Conservation (phyloP, 2,797 vertebrate genomes). For the Gymnoscopelus braueri region DNA sequence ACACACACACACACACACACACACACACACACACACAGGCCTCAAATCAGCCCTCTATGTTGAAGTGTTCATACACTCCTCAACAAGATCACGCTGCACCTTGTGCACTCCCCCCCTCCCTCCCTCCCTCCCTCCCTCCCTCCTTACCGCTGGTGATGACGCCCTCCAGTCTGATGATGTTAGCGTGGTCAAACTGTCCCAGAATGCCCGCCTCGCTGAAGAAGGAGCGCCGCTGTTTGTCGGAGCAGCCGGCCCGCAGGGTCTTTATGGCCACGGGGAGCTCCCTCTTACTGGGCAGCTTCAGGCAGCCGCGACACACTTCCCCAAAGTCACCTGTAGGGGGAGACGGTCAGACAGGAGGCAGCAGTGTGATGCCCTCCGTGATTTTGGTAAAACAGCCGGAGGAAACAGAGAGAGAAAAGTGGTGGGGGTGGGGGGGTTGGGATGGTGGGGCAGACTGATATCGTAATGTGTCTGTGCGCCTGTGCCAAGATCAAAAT, state of each 20-base stretch:
- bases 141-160: conserved; percentile 89
- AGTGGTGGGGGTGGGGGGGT: conserved; percentile 2
- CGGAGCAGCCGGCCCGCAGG: conserved; percentile 86
- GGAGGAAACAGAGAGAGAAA: not conserved
- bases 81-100: too few species aligned
- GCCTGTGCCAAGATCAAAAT: conserved; percentile 23
- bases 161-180: conserved; percentile 91
- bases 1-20: too few species aligned
- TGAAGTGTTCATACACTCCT: too few species aligned
- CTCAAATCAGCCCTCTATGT: too few species aligned
- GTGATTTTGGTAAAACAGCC: too few species aligned
- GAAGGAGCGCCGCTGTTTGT: conserved; percentile 88
- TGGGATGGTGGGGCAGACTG: not conserved
- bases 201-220: conserved; percentile 90
- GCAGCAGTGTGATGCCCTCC: too few species aligned
- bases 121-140: not conserved
- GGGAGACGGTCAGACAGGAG: conserved; percentile 24
- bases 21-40: not conserved
- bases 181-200: conserved; percentile 95
- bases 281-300: conserved; percentile 91
- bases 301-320: conserved; percentile 89
- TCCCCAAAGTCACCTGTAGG: conserved; percentile 91
- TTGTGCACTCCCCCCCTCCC: not conserved
- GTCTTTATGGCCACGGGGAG: conserved; percentile 92
- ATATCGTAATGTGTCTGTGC: not conserved